phyloP scores from a whole-genome alignment of 2,888 invertebrate species.

The Stegana nigrithorax region DNA sequence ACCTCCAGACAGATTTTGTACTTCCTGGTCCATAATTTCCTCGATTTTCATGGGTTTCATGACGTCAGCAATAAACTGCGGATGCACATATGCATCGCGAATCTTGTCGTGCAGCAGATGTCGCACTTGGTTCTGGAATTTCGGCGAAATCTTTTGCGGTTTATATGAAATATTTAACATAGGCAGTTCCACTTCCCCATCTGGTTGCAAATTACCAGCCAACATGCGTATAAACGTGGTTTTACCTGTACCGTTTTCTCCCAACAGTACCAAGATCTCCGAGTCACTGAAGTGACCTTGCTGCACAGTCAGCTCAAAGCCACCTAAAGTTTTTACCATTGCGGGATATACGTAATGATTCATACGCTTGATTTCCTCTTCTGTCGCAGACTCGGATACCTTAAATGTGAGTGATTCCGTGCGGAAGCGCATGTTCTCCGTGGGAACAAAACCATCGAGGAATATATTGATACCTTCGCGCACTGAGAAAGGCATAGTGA shows the following conservation, averaged over 20 bases:
- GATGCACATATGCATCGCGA: conserved; percentile 96
- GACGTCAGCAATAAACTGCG: conserved; percentile 97
- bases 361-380: conserved; percentile 97
- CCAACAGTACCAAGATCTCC: conserved; percentile 96
- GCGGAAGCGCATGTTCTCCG: conserved; percentile 98
- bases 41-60: conserved; percentile 98
- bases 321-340: conserved; percentile 85
- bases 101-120: conserved; percentile 96
- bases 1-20: conserved; percentile 98
- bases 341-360: conserved; percentile 95
- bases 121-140: conserved; percentile 92
- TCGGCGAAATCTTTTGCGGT: conserved; percentile 99
- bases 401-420: conserved; percentile 97
- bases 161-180: conserved; percentile 98
- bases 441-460: conserved; percentile 98
- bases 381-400: conserved; percentile 96
- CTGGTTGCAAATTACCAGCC: conserved; percentile 94
- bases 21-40: conserved; percentile 97
- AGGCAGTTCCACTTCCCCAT: conserved; percentile 78
- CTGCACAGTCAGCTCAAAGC: conserved; percentile 82
- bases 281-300: conserved; percentile 98
- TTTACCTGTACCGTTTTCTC: conserved; percentile 99
- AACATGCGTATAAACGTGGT: conserved; percentile 99
- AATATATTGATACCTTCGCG: conserved; percentile 99
- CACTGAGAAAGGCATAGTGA: conserved; percentile 99